Evolutionary conservation across 2,113 vertebrate genomes (phyloP).

Genomic region (Anolis carolinensis): DNA sequence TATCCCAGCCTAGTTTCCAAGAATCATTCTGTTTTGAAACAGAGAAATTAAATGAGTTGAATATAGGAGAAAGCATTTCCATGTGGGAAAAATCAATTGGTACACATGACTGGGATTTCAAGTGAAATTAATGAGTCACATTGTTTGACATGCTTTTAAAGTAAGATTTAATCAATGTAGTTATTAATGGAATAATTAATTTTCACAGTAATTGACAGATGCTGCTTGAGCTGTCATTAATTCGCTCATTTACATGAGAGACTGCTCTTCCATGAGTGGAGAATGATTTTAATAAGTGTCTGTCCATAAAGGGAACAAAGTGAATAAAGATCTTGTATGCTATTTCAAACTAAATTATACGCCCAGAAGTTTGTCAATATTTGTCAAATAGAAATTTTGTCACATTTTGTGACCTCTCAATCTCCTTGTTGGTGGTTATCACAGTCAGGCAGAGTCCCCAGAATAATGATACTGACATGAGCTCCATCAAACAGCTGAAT

Average conservation of each 20-base stretch:
- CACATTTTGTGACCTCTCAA: slow-evolving; percentile 35
- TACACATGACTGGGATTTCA: slow-evolving; percentile 59
- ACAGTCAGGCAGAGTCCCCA: slow-evolving; percentile 18
- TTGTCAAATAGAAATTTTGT: slow-evolving; percentile 27
- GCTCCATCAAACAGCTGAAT: slow-evolving; percentile 14
- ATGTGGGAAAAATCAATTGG: slow-evolving; percentile 51
- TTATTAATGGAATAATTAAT: slow-evolving; percentile 71
- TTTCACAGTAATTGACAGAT: slow-evolving; percentile 61
- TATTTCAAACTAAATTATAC: slow-evolving; percentile 37
- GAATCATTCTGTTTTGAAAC: slow-evolving; percentile 33
- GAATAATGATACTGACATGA: slow-evolving; percentile 40
- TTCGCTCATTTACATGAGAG: slow-evolving; percentile 44
- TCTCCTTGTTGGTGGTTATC: slow-evolving; percentile 31
- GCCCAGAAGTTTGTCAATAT: slow-evolving; percentile 23
- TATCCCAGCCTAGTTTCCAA: slow-evolving; percentile 32
- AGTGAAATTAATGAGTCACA: slow-evolving; percentile 67
- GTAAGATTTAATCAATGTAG: slow-evolving; percentile 57
- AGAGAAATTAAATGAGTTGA: slow-evolving; percentile 40
- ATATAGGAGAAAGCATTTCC: slow-evolving; percentile 35
- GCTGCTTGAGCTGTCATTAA: slow-evolving; percentile 54
- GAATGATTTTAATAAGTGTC: slow-evolving; percentile 12
- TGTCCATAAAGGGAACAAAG: slow-evolving; percentile 36
- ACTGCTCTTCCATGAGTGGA: slow-evolving; percentile 1
- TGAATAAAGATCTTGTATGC: background rate
- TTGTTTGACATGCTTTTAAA: slow-evolving; percentile 67